These are phyloP conservation scores for Gymnorhina tibicen DNA, from an alignment of 2,113 vertebrate genomes.

Conservation along the genomic window DNA sequence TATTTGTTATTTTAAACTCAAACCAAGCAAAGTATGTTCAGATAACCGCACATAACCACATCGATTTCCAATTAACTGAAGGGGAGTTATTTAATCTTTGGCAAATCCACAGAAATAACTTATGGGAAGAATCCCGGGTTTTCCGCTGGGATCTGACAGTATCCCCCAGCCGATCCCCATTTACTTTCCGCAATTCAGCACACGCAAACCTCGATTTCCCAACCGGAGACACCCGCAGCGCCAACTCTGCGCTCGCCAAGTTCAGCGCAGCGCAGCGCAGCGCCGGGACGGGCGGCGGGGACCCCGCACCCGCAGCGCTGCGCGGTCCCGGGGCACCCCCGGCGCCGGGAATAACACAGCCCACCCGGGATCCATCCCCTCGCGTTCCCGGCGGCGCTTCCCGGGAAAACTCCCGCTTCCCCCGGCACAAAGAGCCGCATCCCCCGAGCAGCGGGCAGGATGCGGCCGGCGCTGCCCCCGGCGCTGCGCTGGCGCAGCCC, in stretches of 20 bases:
- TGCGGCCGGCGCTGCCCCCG: not conserved
- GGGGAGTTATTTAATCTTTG: rapidly evolving
- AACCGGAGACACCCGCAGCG: not conserved
- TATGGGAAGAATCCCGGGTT: not conserved
- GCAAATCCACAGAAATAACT: not conserved
- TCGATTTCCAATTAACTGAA: not conserved
- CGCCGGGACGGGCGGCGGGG: not conserved
- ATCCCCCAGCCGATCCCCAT: not conserved
- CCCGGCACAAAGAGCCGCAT: not conserved
- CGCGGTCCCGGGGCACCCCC: not conserved
- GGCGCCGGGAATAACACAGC: not conserved
- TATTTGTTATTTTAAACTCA: not conserved
- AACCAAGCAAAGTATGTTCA: not conserved
- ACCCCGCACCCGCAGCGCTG: not conserved
- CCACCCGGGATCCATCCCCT: not conserved
- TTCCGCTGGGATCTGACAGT: not conserved
- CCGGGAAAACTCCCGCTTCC: not conserved
- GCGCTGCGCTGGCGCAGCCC: not conserved
- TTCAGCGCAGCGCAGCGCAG: not conserved
- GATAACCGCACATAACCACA: not conserved
- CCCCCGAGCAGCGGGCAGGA: not conserved
- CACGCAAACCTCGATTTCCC: not conserved
- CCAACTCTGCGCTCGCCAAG: not conserved
- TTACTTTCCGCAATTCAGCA: not conserved
- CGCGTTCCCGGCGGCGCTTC: not conserved